A percentile compares a stretch with the other conserved stretches of the same genome.
Evolutionary conservation across 2,888 invertebrate genomes (phyloP).

Genomic region (Lepidonotus clava): DNA sequence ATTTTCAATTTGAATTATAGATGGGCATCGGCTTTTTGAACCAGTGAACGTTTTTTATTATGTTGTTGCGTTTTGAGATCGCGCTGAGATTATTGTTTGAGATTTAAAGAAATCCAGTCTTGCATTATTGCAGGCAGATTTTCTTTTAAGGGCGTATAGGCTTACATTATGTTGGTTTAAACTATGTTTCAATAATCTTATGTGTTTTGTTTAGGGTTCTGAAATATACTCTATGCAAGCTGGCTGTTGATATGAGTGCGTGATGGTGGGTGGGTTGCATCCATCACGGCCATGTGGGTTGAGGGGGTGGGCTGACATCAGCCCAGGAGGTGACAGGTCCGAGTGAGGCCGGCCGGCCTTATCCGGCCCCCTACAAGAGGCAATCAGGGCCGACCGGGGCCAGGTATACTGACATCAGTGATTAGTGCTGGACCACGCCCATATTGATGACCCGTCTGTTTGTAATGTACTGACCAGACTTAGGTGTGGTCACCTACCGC

Average conservation of each 20-base stretch:
- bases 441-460: constrained; percentile 42
- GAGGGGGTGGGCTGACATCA: background rate
- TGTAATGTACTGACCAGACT: constrained; percentile 38
- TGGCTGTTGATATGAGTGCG: too few species aligned
- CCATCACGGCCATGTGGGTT: constrained; percentile 3
- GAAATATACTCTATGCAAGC: too few species aligned
- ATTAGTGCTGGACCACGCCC: constrained; percentile 37
- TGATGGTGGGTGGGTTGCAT: background rate
- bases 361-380: constrained; percentile 31
- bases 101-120: too few species aligned
- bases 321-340: constrained; percentile 14
- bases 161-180: too few species aligned
- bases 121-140: too few species aligned
- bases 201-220: too few species aligned
- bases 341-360: background rate
- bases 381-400: background rate
- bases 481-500: constrained; percentile 24
- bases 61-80: too few species aligned
- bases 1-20: constrained; percentile 39
- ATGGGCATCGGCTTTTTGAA: background rate
- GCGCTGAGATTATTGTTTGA: too few species aligned
- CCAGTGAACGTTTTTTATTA: background rate
- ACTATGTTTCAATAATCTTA: too few species aligned
- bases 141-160: too few species aligned
- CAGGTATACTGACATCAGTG: background rate